A percentile compares a stretch with the other conserved stretches of the same genome.
phyloP scores from a whole-genome alignment of 2,113 vertebrate species.

The Strix aluco region DNA sequence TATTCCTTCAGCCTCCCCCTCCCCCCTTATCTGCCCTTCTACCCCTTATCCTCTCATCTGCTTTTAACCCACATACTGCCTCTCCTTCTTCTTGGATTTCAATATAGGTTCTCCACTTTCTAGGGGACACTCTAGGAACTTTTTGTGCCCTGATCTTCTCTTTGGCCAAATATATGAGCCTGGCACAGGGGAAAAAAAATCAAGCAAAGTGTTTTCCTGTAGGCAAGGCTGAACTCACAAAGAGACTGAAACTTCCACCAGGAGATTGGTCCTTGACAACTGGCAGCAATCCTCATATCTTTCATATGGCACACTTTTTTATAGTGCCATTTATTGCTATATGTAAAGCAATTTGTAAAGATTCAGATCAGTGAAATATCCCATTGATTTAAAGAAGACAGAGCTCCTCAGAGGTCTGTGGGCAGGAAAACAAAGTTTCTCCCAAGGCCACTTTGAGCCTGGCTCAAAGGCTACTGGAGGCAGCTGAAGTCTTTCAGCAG shows the following conservation, averaged over 20 bases:
- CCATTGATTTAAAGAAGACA: neutral
- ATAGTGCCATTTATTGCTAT: neutral
- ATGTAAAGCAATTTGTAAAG: neutral
- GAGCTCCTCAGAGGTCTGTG: neutral
- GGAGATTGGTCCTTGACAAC: neutral
- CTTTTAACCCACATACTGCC: neutral
- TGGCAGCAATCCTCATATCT: neutral
- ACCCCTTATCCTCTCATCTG: neutral
- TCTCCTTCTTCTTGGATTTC: neutral
- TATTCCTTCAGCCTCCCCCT: neutral
- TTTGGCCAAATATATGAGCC: neutral
- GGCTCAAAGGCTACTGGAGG: neutral
- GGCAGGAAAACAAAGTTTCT: neutral
- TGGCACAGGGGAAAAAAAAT: neutral
- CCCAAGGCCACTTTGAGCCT: neutral
- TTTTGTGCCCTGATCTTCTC: neutral
- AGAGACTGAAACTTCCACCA: neutral
- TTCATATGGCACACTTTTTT: neutral
- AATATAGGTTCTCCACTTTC: neutral
- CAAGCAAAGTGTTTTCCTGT: neutral
- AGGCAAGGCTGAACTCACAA: neutral
- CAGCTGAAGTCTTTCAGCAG: neutral
- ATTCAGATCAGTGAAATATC: neutral
- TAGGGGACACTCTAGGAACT: neutral
- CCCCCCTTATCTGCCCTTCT: neutral